These are phyloP conservation scores for Myoxocephalus aenaeus DNA, from an alignment of 2,797 vertebrate species.

Conservation along the genomic window DNA sequence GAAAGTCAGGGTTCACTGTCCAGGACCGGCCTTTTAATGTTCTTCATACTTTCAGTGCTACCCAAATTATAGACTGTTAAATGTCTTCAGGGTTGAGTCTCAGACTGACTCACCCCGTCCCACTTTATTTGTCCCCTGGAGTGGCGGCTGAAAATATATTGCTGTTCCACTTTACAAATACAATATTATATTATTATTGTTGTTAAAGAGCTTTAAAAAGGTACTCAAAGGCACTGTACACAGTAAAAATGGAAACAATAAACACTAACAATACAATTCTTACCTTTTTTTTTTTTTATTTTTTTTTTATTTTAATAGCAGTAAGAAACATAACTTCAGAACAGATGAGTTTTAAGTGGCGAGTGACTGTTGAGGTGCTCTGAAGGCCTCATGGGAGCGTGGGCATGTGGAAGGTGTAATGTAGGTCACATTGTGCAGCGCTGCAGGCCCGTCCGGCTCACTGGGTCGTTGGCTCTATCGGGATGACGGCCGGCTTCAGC, in stretches of 20 bases:
- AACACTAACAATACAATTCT: too few relatives aligned
- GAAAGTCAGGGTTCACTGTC: background rate
- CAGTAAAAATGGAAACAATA: too few relatives aligned
- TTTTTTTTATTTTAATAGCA: too few relatives aligned
- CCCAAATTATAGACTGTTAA: background rate
- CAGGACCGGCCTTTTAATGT: too few relatives aligned
- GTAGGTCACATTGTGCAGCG: conserved; percentile 67
- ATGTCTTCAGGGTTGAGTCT: background rate
- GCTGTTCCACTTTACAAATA: conserved; percentile 23
- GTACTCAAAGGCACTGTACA: too few relatives aligned
- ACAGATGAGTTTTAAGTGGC: too few relatives aligned
- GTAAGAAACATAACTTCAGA: too few relatives aligned
- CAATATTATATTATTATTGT: too few relatives aligned
- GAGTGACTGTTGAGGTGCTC: too few relatives aligned
- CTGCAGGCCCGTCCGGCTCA: conserved; percentile 38
- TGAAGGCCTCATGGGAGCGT: conserved; percentile 25
- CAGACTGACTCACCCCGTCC: background rate
- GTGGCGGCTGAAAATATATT: background rate
- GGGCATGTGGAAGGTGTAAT: conserved; percentile 48
- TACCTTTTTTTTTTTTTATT: too few relatives aligned
- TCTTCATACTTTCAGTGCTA: background rate
- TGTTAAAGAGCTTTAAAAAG: conserved; percentile 12
- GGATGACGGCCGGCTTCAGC: conserved; percentile 18
- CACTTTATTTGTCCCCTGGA: conserved; percentile 14
- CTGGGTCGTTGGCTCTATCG: background rate